phyloP scores from a whole-genome alignment of 2,113 vertebrate species.

The Bungarus multicinctus region DNA sequence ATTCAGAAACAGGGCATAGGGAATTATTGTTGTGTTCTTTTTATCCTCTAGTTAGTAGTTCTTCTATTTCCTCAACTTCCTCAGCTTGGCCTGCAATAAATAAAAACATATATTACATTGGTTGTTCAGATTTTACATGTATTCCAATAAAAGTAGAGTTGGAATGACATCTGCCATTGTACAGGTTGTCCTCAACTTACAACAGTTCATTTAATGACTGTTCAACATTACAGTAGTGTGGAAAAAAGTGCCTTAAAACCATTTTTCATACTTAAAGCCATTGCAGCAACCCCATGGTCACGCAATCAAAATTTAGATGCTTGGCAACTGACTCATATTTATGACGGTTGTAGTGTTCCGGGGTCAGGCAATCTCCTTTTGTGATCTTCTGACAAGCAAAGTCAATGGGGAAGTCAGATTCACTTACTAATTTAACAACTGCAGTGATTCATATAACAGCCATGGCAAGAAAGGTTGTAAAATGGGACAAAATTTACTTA shows the following conservation, averaged over 20 bases:
- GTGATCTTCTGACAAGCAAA: not conserved
- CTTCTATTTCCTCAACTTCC: not conserved
- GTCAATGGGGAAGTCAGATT: not conserved
- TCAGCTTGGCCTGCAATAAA: not conserved
- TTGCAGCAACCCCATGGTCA: too few species aligned
- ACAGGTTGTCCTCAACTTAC: too few species aligned
- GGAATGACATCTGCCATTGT: not conserved
- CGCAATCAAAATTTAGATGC: too few species aligned
- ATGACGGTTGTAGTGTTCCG: not conserved
- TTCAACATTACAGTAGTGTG: not conserved
- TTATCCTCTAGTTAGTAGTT: not conserved
- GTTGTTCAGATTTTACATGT: not conserved
- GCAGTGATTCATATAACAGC: too few species aligned
- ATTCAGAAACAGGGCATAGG: not conserved
- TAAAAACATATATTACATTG: not conserved
- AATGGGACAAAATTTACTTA: not conserved
- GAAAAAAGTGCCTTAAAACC: not conserved
- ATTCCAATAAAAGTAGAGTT: not conserved
- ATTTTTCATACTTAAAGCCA: not conserved
- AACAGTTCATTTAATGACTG: too few species aligned
- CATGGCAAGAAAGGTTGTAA: not conserved
- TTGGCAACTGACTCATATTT: too few species aligned
- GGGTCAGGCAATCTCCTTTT: not conserved
- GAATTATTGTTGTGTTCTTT: not conserved
- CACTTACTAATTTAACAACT: not conserved